These are phyloP conservation scores for Habrosyne pyritoides DNA, from an alignment of 2,888 invertebrate species.

Conservation along the genomic window DNA sequence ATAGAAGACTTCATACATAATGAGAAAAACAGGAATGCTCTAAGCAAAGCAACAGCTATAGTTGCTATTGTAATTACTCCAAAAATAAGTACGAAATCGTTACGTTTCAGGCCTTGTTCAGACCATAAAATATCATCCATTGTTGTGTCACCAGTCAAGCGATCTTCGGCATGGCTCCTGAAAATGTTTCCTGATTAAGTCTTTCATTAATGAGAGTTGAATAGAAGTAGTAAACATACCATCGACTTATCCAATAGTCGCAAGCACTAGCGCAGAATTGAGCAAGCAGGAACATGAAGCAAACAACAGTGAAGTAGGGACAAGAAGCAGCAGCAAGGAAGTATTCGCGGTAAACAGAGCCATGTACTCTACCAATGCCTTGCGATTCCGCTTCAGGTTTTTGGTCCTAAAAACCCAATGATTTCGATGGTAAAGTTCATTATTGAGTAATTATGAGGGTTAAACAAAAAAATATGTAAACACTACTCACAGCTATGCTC, in stretches of 20 bases:
- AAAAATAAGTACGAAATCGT: constrained; percentile 78
- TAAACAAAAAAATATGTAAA: neutral
- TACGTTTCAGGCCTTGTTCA: constrained; percentile 58
- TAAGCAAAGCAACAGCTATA: constrained; percentile 83
- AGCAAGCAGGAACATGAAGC: constrained; percentile 78
- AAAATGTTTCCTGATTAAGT: constrained; percentile 14
- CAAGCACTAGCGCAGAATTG: constrained; percentile 80
- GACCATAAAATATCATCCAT: constrained; percentile 67
- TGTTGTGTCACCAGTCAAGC: constrained; percentile 66
- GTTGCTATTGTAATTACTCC: constrained; percentile 81
- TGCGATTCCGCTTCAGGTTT: constrained; percentile 67
- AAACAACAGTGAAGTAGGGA: constrained; percentile 50
- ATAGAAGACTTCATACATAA: constrained; percentile 87
- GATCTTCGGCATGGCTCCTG: constrained; percentile 73
- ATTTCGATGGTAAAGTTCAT: no score
- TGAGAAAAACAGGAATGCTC: constrained; percentile 86
- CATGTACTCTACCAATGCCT: constrained; percentile 61
- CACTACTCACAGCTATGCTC: constrained; percentile 50
- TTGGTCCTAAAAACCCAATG: constrained; percentile 59
- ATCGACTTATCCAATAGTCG: constrained; percentile 76
- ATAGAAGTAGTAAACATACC: constrained; percentile 43
- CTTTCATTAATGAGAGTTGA: neutral
- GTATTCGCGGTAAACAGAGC: constrained; percentile 71
- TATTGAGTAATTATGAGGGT: neutral
- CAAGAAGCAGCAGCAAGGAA: constrained; percentile 63